Percentiles rank a stretch among this genome's conserved stretches.
Evolutionary conservation across 2,113 vertebrate genomes (phyloP).

Genomic region (Pandion haliaetus): DNA sequence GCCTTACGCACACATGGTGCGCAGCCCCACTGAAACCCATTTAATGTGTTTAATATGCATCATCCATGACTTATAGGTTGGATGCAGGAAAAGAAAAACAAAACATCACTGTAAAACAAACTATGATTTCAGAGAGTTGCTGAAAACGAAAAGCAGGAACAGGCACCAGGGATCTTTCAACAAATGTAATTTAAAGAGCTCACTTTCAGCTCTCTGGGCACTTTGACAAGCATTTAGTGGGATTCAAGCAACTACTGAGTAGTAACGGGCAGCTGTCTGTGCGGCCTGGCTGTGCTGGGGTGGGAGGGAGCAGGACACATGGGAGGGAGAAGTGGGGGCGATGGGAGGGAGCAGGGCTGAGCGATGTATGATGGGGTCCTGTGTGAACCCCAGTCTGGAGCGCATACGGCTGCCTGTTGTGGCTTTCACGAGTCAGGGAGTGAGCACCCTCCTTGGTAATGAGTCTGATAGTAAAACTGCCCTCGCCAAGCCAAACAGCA

Average conservation of each 20-base stretch:
- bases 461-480: background rate
- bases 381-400: background rate
- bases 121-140: slow-evolving; percentile 53
- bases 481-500: background rate
- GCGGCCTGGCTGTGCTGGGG: background rate
- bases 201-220: slow-evolving; percentile 35
- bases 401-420: background rate
- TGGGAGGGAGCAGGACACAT: fast-evolving
- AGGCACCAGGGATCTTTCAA: slow-evolving; percentile 69
- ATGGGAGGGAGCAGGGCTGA: background rate
- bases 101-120: slow-evolving; percentile 63
- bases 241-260: slow-evolving; percentile 51
- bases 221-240: slow-evolving; percentile 70
- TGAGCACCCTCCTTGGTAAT: background rate
- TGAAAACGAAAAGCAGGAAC: slow-evolving; percentile 65
- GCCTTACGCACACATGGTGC: slow-evolving; percentile 3
- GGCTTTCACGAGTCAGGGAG: background rate
- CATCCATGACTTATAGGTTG: slow-evolving; percentile 56
- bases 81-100: slow-evolving; percentile 58
- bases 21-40: slow-evolving; percentile 26
- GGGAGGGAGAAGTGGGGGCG: background rate
- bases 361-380: fast-evolving
- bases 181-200: slow-evolving; percentile 73
- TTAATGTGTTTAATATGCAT: slow-evolving; percentile 45
- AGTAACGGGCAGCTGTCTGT: slow-evolving; percentile 34